These are phyloP conservation scores for Lutraria lutraria DNA, from an alignment of 2,888 invertebrate genomes.

Conservation along the genomic window DNA sequence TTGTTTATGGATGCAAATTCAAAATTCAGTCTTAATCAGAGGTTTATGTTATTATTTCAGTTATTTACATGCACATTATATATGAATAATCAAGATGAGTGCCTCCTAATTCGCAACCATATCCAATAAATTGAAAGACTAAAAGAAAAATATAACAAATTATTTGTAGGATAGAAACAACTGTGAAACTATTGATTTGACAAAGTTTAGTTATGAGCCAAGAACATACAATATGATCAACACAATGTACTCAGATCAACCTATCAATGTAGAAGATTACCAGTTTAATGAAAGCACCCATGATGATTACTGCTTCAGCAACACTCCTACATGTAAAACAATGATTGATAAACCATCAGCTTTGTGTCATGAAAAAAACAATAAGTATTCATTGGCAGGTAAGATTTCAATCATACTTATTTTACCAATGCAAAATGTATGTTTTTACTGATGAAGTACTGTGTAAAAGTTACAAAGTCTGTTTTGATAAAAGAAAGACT, in stretches of 20 bases:
- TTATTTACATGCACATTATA: too few relatives aligned
- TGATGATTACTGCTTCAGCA: background rate
- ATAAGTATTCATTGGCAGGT: background rate
- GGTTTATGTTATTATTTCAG: too few relatives aligned
- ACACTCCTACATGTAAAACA: background rate
- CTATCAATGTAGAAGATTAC: background rate
- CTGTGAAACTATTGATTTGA: slow-evolving; percentile 33
- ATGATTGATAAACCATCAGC: background rate
- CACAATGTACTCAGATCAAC: background rate
- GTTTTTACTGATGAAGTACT: too few relatives aligned
- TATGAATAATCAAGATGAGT: too few relatives aligned
- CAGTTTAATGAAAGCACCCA: background rate
- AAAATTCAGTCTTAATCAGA: too few relatives aligned
- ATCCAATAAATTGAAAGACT: too few relatives aligned
- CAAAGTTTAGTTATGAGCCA: slow-evolving; percentile 57
- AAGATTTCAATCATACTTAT: background rate
- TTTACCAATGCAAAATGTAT: too few relatives aligned
- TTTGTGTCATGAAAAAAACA: background rate
- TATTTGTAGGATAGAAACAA: background rate
- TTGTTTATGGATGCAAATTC: too few relatives aligned
- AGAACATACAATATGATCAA: slow-evolving; percentile 16
- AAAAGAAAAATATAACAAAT: too few relatives aligned
- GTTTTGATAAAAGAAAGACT: too few relatives aligned
- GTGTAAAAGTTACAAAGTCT: too few relatives aligned
- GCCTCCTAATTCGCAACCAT: too few relatives aligned